A percentile compares a stretch with the other conserved stretches of the same genome.
Conservation (phyloP, 2,888 invertebrate genomes). For the Ochlodes sylvanus region DNA sequence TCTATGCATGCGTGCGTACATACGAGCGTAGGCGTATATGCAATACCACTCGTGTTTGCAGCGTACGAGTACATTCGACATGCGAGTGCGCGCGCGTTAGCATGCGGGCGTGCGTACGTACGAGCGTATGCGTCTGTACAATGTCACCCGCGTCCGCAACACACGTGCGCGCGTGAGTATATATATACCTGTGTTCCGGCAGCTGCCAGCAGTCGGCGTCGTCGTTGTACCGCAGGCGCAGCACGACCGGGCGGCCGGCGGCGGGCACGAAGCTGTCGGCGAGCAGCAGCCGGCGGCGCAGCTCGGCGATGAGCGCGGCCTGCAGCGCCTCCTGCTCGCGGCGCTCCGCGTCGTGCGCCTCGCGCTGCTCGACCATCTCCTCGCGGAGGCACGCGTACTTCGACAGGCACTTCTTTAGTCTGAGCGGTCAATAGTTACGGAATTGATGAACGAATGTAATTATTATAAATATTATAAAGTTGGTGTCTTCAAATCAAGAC, state of each 20-base stretch:
- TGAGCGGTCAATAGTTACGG: slow-evolving; percentile 59
- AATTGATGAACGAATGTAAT: too few species aligned
- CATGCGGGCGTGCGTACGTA: neutral
- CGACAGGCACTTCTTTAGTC: slow-evolving; percentile 94
- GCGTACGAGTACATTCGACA: too few species aligned
- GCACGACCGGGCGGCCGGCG: slow-evolving; percentile 59
- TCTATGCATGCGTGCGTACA: too few species aligned
- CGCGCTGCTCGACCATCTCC: slow-evolving; percentile 83
- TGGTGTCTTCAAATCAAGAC: too few species aligned
- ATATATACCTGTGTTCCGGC: slow-evolving; percentile 50
- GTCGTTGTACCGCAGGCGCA: slow-evolving; percentile 64
- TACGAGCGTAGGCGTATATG: too few species aligned
- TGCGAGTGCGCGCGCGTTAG: too few species aligned
- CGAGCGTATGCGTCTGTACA: neutral
- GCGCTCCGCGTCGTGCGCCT: slow-evolving; percentile 95
- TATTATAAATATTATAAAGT: too few species aligned
- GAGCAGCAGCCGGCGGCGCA: slow-evolving; percentile 90
- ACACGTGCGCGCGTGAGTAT: neutral
- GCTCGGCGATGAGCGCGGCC: slow-evolving; percentile 90
- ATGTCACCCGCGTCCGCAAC: too few species aligned
- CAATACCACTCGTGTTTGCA: too few species aligned
- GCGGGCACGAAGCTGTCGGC: slow-evolving; percentile 95
- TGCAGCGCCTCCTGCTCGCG: slow-evolving; percentile 93
- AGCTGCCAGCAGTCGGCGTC: slow-evolving; percentile 68
- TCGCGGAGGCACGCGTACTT: slow-evolving; percentile 88